Evolutionary conservation across 2,113 vertebrate genomes (phyloP), one percentile per base, ranked within the genome.

Genomic region (Noturus placidus): DNA sequence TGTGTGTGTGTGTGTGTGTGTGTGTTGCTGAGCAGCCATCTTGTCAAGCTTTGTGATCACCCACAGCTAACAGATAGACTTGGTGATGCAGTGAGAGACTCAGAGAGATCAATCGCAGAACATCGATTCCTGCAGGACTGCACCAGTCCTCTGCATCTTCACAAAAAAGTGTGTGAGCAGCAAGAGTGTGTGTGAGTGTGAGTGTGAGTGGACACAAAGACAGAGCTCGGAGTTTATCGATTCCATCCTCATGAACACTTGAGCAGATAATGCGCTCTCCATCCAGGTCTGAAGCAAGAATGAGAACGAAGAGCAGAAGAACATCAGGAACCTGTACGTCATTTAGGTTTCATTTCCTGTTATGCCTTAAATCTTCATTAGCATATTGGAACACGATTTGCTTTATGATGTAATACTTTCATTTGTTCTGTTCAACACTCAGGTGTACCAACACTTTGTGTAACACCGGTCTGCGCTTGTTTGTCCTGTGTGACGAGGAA

Each of bases 401-500:
- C 30, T 69, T 69, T 69, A 69, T 69, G n/a, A 69, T 69, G 65
- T 1, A 69, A 33, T 3, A 69, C 30, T 33, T 74, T 25, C 35
- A 9, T 4, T 3, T 11, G 35, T 25, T 74, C 35, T 22, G 7
- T 70, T 70, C 67, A 65, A n/a, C 10, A n/a, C 27, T 65, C 63
- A n/a, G 27, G 63, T 13, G 4, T 27, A 67, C n/a, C 0, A 33
- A 67, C 11, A 67, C 63, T 11, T n/a, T 30, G n/a, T n/a, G 3
- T 67, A 13, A n/a, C n/a, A 30, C n/a, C 14, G 4, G 63, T 5
- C 63, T 67, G 27, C 27, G 9, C 22, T 11, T 63, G 61, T 63
- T 67, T 42, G 52, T 92, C 91, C 50, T 11, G 46, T 42, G 52
- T 92, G 91, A 93, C 80, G 85, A 46, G 84, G 85, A 90, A 90